Base-by-base conservation (phyloP, 2,797 vertebrate genomes). In the Anguilla obscura region DNA sequence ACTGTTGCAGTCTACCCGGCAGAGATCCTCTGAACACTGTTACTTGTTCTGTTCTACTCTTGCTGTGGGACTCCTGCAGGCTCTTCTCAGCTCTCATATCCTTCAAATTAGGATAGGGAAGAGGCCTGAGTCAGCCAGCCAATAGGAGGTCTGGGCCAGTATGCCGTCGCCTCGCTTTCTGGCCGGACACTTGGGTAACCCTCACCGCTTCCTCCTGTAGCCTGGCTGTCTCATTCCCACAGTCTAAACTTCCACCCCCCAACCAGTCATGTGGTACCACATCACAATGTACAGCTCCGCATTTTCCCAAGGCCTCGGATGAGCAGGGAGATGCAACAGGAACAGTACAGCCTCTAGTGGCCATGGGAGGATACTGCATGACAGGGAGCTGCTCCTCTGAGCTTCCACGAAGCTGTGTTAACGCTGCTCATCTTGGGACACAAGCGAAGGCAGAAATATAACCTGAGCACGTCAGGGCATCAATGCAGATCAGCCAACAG, bases 311-410 rank as follows among this genome's bases (percentile, higher is more conserved):
- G 0, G 74, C 14, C 33, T 14, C 33, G 21, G 2, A 3, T 14
- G 1, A n/a, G 14, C 12, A 1, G 12, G 9, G 40, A 16, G 88
- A 63, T 88, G 88, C 90, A 84, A 89, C 87, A 90, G 93, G 89
- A 89, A 82, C 91, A 94, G 92, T 92, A 95, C 89, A 94, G 93
- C 94, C 94, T 94, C 94, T 95, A 93, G 92, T 95, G 95, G 94
- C 30, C 8, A 56, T 90, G 1, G 1, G 10, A n/a, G 0, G 27
- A 52, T 69, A 94, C 89, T 94, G 88, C 95, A 93, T 24, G 14
- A 69, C 48, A 87, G 82, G 50, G 66, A 54, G 12, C 16, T 21
- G 27, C 14, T 40, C 71, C 30, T 3, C 76, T 45, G 14, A 24
- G 76, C 76, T 18, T 10, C 79, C 40, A 76, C 74, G 12, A 12